A percentile compares a stretch with the other conserved stretches of the same genome.
phyloP scores from a whole-genome alignment of 2,797 vertebrate genomes.

The Rhinatrema bivittatum region DNA sequence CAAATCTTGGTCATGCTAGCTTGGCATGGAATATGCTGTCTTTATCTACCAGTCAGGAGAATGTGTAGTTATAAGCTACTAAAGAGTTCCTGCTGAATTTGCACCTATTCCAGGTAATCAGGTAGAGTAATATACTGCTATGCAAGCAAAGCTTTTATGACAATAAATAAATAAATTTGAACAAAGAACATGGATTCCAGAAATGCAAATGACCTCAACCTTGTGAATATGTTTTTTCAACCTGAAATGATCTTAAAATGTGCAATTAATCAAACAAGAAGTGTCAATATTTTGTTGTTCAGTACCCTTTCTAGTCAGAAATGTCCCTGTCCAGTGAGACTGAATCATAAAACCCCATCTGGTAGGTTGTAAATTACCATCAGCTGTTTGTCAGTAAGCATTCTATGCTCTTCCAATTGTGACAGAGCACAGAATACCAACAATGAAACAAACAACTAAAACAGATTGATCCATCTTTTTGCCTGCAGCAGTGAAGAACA shows the following conservation, averaged over 20 bases:
- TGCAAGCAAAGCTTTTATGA: too few species aligned
- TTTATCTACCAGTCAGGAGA: too few species aligned
- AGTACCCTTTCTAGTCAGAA: constrained; percentile 8
- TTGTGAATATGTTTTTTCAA: constrained; percentile 9
- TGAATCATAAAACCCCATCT: constrained; percentile 9
- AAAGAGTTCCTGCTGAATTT: too few species aligned
- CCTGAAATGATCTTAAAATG: constrained; percentile 8
- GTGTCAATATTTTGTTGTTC: constrained; percentile 9
- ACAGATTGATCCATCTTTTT: constrained; percentile 28
- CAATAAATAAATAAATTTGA: too few species aligned
- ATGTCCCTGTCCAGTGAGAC: constrained; percentile 3
- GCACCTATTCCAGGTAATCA: too few species aligned
- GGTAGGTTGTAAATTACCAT: constrained; percentile 17
- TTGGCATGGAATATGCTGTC: too few species aligned
- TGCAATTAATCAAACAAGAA: constrained; percentile 19
- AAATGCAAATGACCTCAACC: constrained; percentile 20
- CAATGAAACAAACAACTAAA: constrained; percentile 19
- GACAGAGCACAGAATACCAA: background rate
- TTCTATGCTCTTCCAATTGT: constrained; percentile 9
- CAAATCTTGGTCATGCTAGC: too few species aligned
- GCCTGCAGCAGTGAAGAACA: constrained; percentile 18
- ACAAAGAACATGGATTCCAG: constrained; percentile 12
- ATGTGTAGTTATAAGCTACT: too few species aligned
- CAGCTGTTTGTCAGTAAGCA: constrained; percentile 7
- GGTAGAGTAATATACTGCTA: too few species aligned